Evolutionary conservation across 2,113 vertebrate species (phyloP).

Genomic region (Calyptommatus sinebrachiatus): DNA sequence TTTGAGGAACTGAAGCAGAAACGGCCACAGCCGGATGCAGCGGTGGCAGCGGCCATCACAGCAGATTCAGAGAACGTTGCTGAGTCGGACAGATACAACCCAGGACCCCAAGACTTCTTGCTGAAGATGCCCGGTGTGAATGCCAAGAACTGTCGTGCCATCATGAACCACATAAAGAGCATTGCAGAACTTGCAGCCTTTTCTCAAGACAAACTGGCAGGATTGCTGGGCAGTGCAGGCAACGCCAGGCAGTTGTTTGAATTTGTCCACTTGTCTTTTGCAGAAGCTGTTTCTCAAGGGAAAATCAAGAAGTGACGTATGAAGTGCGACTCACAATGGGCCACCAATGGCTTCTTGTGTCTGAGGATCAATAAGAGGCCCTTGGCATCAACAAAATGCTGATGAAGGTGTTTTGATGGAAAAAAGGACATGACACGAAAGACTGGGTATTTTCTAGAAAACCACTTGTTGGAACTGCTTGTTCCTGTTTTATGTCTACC

Average conservation of each 20-base stretch:
- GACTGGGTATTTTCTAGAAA: neutral
- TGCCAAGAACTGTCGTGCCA: slow-evolving; percentile 81
- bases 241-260: slow-evolving; percentile 84
- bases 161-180: slow-evolving; percentile 80
- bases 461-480: too few relatives aligned
- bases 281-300: slow-evolving; percentile 58
- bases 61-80: slow-evolving; percentile 84
- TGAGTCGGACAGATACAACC: slow-evolving; percentile 86
- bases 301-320: slow-evolving; percentile 66
- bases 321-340: slow-evolving; percentile 1
- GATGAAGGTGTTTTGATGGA: neutral
- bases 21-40: slow-evolving; percentile 77
- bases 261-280: slow-evolving; percentile 83
- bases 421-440: too few relatives aligned
- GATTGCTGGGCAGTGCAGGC: slow-evolving; percentile 76
- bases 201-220: slow-evolving; percentile 76
- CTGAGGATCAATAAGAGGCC: neutral
- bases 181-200: slow-evolving; percentile 82
- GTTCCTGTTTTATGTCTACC: neutral
- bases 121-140: slow-evolving; percentile 92
- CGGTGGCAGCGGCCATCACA: slow-evolving; percentile 80
- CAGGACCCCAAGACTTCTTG: slow-evolving; percentile 91
- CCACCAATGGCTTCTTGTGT: neutral
- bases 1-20: slow-evolving; percentile 90
- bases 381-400: neutral